These are phyloP conservation scores for Hypothenemus hampei DNA, from an alignment of 1,140 invertebrate species.

Conservation along the genomic window DNA sequence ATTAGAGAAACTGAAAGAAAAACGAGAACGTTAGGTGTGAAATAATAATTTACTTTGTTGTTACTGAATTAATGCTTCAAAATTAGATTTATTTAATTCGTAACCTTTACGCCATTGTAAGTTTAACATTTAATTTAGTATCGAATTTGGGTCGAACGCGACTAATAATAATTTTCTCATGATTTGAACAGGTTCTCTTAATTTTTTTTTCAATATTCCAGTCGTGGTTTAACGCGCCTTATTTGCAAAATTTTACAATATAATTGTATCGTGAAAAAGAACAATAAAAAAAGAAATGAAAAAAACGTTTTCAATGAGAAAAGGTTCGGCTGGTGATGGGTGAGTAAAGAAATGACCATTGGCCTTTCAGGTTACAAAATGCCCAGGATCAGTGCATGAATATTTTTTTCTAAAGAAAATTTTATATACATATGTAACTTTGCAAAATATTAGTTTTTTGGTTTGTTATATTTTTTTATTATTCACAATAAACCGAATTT, in stretches of 20 bases:
- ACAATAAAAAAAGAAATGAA: too few species aligned
- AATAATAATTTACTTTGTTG: slow-evolving; percentile 13
- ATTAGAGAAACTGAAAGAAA: slow-evolving; percentile 1
- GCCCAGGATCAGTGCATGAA: too few species aligned
- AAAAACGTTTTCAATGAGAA: too few species aligned
- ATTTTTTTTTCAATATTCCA: slow-evolving; percentile 1
- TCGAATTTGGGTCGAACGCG: slow-evolving; percentile 13
- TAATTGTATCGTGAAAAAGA: too few species aligned
- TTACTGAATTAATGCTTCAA: slow-evolving; percentile 10
- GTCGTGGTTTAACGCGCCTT: slow-evolving; percentile 11
- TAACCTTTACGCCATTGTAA: slow-evolving; percentile 13
- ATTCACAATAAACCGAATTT: not conserved
- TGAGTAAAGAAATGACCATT: too few species aligned
- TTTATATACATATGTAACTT: too few species aligned
- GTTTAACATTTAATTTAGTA: slow-evolving; percentile 13
- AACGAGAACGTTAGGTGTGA: slow-evolving; percentile 10
- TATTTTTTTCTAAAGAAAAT: too few species aligned
- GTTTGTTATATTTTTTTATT: not conserved
- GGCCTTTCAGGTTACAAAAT: too few species aligned
- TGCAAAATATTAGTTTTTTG: not conserved
- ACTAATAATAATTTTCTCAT: slow-evolving; percentile 9
- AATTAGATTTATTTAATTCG: slow-evolving; percentile 15
- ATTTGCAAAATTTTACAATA: slow-evolving; percentile 2
- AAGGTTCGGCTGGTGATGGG: too few species aligned
- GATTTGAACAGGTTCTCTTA: not conserved